These are phyloP conservation scores for Sesamia inferens DNA, from an alignment of 2,888 invertebrate species.

Conservation along the genomic window DNA sequence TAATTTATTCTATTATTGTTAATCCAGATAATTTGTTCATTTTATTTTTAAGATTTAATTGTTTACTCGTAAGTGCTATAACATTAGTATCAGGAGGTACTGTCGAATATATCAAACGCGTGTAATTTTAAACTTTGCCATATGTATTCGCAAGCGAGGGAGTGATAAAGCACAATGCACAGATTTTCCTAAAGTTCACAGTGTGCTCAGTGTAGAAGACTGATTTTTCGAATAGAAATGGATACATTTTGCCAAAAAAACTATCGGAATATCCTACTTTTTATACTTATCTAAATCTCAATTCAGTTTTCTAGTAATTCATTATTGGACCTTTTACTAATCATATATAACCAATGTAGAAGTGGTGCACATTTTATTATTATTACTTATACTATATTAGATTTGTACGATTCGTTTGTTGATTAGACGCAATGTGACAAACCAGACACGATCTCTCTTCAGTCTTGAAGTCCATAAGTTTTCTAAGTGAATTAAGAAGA, in stretches of 20 bases:
- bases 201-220: conserved; percentile 87
- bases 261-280: conserved; percentile 69
- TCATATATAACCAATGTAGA: conserved; percentile 71
- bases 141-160: conserved; percentile 51
- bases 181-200: conserved; percentile 63
- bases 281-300: conserved; percentile 63
- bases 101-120: conserved; percentile 32
- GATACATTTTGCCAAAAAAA: conserved; percentile 72
- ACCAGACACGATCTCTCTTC: conserved; percentile 36
- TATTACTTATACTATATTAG: conserved; percentile 44
- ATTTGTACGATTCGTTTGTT: conserved; percentile 56
- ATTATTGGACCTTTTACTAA: conserved; percentile 62
- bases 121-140: conserved; percentile 52
- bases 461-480: conserved; percentile 35
- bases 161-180: conserved; percentile 70
- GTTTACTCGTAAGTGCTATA: conserved; percentile 58
- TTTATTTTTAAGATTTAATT: conserved; percentile 64
- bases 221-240: conserved; percentile 81
- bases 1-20: conserved; percentile 72
- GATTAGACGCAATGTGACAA: conserved; percentile 57
- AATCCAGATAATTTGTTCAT: conserved; percentile 61
- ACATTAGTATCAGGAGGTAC: conserved; percentile 44
- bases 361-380: conserved; percentile 73
- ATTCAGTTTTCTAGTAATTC: conserved; percentile 57
- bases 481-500: conserved; percentile 16